These are phyloP conservation scores for Aphrophora alni DNA, from an alignment of 2,888 invertebrate genomes.

Conservation along the genomic window DNA sequence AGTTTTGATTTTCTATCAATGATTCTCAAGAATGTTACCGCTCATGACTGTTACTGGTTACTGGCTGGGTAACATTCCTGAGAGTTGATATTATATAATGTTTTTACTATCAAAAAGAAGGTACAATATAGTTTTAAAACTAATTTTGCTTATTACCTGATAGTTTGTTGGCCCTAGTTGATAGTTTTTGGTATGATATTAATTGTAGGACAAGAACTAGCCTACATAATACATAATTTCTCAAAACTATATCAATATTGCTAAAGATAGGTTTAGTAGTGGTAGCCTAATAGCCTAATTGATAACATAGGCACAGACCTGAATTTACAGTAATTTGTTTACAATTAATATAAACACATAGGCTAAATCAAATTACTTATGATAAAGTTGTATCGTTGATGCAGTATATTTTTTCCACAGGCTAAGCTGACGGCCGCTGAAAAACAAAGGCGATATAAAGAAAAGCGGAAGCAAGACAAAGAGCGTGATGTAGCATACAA, in stretches of 20 bases:
- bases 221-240: background rate
- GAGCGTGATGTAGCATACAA: background rate
- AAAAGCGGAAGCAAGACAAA: slow-evolving; percentile 6
- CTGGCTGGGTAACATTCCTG: background rate
- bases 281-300: background rate
- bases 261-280: background rate
- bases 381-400: background rate
- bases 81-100: background rate
- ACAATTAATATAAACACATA: too few relatives aligned
- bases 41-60: background rate
- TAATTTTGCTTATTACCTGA: background rate
- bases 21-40: slow-evolving; percentile 6
- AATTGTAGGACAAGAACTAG: background rate
- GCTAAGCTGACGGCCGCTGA: background rate
- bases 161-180: too few relatives aligned
- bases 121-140: background rate
- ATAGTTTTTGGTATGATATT: background rate
- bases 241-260: background rate
- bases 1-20: background rate
- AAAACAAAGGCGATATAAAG: background rate
- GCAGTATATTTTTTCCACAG: background rate
- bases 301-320: background rate
- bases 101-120: background rate
- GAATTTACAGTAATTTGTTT: background rate
- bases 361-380: too few relatives aligned